These are phyloP conservation scores for Struthidea cinerea DNA, from an alignment of 2,113 vertebrate genomes.

Conservation along the genomic window DNA sequence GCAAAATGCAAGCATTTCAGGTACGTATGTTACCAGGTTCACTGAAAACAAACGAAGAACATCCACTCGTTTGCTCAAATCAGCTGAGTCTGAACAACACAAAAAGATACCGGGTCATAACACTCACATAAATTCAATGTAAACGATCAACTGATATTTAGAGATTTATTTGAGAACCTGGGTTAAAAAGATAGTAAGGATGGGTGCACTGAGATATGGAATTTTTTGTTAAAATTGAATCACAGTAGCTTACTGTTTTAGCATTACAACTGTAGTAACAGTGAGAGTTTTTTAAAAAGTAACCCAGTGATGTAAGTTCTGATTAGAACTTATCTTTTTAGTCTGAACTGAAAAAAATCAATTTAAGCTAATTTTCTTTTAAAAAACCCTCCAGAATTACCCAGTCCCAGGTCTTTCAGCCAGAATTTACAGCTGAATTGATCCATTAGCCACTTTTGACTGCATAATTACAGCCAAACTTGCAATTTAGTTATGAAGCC, in stretches of 20 bases:
- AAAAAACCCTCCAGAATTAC: neutral
- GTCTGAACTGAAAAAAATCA: neutral
- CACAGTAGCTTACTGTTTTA: neutral
- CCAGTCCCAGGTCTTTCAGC: neutral
- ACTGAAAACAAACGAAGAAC: neutral
- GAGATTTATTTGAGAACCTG: neutral
- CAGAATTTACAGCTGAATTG: neutral
- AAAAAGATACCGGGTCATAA: neutral
- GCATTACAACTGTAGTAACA: neutral
- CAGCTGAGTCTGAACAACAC: neutral
- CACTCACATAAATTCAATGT: neutral
- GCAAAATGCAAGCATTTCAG: neutral
- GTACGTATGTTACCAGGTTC: neutral
- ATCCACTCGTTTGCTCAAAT: rapidly evolving
- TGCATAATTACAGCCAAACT: neutral
- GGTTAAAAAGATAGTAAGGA: neutral
- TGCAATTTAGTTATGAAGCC: constrained; percentile 1
- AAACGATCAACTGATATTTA: neutral
- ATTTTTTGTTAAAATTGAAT: neutral
- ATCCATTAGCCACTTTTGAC: neutral
- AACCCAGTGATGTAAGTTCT: neutral
- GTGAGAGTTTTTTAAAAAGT: neutral
- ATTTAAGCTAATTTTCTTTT: neutral
- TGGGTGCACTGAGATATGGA: neutral
- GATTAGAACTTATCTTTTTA: neutral